These are phyloP conservation scores for Agrochola litura DNA, from an alignment of 2,888 invertebrate species.

Conservation along the genomic window DNA sequence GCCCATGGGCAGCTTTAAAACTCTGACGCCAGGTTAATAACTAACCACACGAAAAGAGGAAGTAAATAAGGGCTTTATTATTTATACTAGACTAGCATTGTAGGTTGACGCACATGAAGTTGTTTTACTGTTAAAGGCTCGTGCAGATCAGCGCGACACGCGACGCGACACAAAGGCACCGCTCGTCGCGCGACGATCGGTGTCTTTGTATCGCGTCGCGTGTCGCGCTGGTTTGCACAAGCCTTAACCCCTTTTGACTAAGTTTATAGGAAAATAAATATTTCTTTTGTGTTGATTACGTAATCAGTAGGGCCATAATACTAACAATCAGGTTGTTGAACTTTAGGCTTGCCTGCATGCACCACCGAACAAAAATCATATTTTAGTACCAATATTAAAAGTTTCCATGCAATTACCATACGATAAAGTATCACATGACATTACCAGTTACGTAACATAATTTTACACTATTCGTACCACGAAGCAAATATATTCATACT, in stretches of 20 bases:
- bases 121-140: background rate
- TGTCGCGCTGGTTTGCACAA: no score
- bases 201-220: no score
- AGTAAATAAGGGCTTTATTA: no score
- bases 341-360: background rate
- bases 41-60: no score
- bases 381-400: background rate
- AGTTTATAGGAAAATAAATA: background rate
- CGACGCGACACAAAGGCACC: no score
- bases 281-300: background rate
- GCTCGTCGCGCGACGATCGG: no score
- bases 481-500: no score
- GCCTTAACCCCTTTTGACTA: background rate
- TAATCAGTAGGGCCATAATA: background rate
- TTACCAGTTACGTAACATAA: background rate
- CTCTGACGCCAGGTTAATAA: no score
- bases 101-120: background rate
- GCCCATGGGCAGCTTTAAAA: no score
- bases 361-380: background rate
- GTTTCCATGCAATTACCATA: background rate
- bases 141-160: no score
- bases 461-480: background rate
- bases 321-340: background rate
- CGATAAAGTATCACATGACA: conserved; percentile 7
- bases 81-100: background rate